Percentiles rank a stretch among this genome's conserved stretches.
These are phyloP conservation scores for Ancistrus triradiatus DNA, from an alignment of 2,113 vertebrate species.

Conservation along the genomic window DNA sequence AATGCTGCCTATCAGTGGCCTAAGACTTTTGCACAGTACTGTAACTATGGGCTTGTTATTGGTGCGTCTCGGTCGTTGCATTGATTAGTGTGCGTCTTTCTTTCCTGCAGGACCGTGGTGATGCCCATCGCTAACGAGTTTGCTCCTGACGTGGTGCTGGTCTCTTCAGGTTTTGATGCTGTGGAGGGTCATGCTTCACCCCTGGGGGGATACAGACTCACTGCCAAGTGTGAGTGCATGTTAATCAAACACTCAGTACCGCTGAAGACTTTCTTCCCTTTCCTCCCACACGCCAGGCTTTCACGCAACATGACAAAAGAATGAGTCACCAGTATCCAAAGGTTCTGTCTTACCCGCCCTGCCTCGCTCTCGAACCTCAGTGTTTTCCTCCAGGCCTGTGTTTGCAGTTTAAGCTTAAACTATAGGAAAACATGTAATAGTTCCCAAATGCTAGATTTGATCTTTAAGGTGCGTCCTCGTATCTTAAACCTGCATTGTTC, in stretches of 20 bases:
- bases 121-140: conserved; percentile 95
- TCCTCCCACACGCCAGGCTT: not conserved
- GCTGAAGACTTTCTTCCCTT: not conserved
- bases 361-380: not conserved
- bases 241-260: not conserved
- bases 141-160: conserved; percentile 88
- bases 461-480: no score
- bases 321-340: conserved; percentile 22
- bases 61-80: not conserved
- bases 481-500: no score
- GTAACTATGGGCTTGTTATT: no score
- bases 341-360: conserved; percentile 5
- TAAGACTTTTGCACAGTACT: no score
- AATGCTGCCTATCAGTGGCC: no score
- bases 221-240: conserved; percentile 85
- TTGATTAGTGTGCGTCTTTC: conserved; percentile 6
- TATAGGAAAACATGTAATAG: no score
- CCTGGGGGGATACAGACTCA: conserved; percentile 88
- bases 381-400: not conserved
- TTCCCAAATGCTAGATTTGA: no score
- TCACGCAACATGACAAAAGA: not conserved
- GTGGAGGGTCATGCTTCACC: conserved; percentile 91
- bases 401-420: no score
- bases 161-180: conserved; percentile 90
- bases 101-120: conserved; percentile 81